Evolutionary conservation across 2,888 invertebrate genomes (phyloP).

Genomic region (Busseola fusca): DNA sequence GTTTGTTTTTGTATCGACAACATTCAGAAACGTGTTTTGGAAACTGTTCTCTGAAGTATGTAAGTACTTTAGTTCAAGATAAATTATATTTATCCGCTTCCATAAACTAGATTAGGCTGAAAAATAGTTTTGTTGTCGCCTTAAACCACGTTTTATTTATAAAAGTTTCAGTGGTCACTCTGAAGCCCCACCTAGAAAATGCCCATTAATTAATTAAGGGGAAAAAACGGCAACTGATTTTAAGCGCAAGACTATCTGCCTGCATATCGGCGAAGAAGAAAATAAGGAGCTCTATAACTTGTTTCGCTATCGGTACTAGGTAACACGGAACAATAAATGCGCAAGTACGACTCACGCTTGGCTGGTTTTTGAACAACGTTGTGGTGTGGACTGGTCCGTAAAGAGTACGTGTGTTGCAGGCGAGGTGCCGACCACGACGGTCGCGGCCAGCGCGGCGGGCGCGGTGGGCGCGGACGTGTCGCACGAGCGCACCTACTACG

Average conservation of each 20-base stretch:
- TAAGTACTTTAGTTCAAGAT: slow-evolving; percentile 1
- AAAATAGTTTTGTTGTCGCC: background rate
- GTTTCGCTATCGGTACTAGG: slow-evolving; percentile 5
- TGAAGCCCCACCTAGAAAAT: background rate
- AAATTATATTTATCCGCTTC: background rate
- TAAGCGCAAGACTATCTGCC: background rate
- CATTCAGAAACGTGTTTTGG: background rate
- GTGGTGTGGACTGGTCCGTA: background rate
- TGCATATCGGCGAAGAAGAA: background rate
- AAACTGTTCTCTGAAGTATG: background rate
- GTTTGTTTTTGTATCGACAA: background rate
- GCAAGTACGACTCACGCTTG: slow-evolving; percentile 9
- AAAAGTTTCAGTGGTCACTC: background rate
- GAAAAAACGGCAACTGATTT: background rate
- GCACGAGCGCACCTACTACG: slow-evolving; percentile 63
- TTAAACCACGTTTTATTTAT: background rate
- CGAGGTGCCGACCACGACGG: slow-evolving; percentile 17
- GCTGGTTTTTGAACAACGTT: background rate
- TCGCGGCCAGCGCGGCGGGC: slow-evolving; percentile 16
- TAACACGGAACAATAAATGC: background rate
- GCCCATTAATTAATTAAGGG: background rate
- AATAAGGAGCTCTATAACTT: background rate
- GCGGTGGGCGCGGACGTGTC: slow-evolving; percentile 5
- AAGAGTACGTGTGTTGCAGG: slow-evolving; percentile 20
- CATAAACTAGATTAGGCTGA: background rate